These are phyloP conservation scores for Halcyon badia DNA, from an alignment of 2,797 vertebrate species.

Conservation along the genomic window DNA sequence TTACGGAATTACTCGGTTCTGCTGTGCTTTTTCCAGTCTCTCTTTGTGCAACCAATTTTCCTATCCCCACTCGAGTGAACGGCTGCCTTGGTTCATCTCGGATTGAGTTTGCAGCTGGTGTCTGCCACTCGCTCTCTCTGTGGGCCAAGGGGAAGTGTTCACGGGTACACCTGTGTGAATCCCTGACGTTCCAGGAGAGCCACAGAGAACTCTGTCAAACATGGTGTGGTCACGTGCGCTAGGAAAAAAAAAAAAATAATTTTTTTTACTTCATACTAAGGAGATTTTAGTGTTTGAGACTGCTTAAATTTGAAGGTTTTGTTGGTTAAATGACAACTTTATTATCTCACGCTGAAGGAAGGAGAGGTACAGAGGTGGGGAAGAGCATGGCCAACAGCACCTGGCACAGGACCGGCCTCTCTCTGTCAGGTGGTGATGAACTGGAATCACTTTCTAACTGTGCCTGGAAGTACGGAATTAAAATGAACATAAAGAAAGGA, in stretches of 20 bases:
- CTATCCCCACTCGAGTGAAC: neutral
- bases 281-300: neutral
- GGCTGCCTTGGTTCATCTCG: neutral
- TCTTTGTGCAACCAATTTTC: neutral
- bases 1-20: neutral
- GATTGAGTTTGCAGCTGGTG: neutral
- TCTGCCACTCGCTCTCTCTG: fast-evolving
- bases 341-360: neutral
- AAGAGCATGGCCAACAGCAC: neutral
- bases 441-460: fast-evolving
- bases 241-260: fast-evolving
- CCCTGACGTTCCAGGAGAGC: neutral
- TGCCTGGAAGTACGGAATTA: neutral
- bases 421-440: fast-evolving
- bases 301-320: neutral
- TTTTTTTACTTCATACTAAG: neutral
- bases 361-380: neutral
- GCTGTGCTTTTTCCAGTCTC: neutral
- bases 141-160: neutral
- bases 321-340: neutral
- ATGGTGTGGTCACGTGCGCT: fast-evolving
- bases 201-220: neutral
- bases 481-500: neutral
- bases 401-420: neutral
- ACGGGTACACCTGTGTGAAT: neutral